A percentile compares a stretch with the other conserved stretches of the same genome.
These are phyloP conservation scores for Yponomeuta evonymella DNA, from an alignment of 2,888 invertebrate species.

Conservation along the genomic window DNA sequence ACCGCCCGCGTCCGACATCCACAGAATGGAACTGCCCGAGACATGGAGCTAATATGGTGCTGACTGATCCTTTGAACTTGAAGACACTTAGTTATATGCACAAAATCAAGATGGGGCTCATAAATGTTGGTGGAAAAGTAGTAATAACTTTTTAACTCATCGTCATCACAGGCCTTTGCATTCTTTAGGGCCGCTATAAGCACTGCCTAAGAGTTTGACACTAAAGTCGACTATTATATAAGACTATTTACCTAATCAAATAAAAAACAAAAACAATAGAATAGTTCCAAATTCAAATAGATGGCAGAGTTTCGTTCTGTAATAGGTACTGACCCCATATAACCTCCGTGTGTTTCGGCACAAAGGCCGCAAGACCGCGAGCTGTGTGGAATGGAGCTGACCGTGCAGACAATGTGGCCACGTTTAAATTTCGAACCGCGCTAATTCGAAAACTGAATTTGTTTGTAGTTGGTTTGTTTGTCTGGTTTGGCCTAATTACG, in stretches of 20 bases:
- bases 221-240: too few relatives aligned
- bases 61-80: background rate
- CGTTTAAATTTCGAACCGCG: background rate
- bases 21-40: conserved; percentile 23
- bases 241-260: too few relatives aligned
- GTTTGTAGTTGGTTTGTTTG: background rate
- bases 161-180: too few relatives aligned
- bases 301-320: too few relatives aligned
- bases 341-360: background rate
- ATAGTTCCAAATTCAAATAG: too few relatives aligned
- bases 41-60: conserved; percentile 19
- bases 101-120: too few relatives aligned
- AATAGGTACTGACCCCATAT: background rate
- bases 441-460: background rate
- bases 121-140: too few relatives aligned
- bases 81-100: too few relatives aligned
- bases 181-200: too few relatives aligned
- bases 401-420: background rate
- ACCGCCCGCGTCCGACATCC: background rate
- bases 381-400: background rate
- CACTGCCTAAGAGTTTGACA: too few relatives aligned
- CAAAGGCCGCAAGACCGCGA: background rate
- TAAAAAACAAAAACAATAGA: too few relatives aligned
- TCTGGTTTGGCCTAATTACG: background rate
- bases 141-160: too few relatives aligned